phyloP scores from a whole-genome alignment of 2,113 vertebrate species.

The Callionymus lyra region DNA sequence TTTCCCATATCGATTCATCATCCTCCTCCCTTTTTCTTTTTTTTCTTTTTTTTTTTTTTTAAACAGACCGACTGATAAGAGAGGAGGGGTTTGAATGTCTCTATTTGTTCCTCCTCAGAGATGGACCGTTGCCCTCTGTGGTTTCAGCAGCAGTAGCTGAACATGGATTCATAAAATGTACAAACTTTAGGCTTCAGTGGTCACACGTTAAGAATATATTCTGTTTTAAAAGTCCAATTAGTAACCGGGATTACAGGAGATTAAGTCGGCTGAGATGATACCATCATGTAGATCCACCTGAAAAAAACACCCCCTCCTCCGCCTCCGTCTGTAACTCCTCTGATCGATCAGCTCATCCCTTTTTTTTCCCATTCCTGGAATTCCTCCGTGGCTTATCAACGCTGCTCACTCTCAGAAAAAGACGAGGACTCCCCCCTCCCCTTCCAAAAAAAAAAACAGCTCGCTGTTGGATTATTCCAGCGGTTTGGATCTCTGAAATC shows the following conservation, averaged over 20 bases:
- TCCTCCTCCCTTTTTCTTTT: no score
- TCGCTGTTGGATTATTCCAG: slow-evolving; percentile 11
- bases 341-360: slow-evolving; percentile 37
- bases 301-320: slow-evolving; percentile 16
- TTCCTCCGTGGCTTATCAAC: slow-evolving; percentile 34
- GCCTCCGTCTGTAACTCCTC: slow-evolving; percentile 32
- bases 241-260: slow-evolving; percentile 18
- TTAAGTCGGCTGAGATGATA: slow-evolving; percentile 34
- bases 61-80: no score
- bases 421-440: background rate
- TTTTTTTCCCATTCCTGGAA: slow-evolving; percentile 48
- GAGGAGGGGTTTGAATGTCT: no score
- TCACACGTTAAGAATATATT: background rate
- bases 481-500: slow-evolving; percentile 18
- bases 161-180: no score
- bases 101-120: no score
- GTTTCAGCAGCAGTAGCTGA: no score
- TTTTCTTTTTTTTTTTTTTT: no score
- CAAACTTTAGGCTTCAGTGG: no score
- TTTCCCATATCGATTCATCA: no score
- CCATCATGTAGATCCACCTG: slow-evolving; percentile 20
- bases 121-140: no score
- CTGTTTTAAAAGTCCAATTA: slow-evolving; percentile 8
- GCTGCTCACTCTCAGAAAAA: slow-evolving; percentile 34
- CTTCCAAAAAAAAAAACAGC: no score